Conservation (phyloP, 2,888 invertebrate species). For the Tenodera sinensis region DNA sequence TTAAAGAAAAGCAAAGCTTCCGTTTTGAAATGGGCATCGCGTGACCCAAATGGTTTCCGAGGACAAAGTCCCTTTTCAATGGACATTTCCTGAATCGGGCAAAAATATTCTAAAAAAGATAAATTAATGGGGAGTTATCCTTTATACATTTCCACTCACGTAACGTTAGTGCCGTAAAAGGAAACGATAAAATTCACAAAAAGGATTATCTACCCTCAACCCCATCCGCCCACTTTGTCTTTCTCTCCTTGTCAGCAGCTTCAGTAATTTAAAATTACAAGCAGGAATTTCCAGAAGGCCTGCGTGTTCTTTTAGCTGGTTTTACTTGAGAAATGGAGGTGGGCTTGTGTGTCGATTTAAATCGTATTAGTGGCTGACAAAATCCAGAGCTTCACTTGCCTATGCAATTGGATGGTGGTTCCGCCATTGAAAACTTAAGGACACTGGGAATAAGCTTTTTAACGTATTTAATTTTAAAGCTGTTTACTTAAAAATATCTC, state of each 20-base stretch:
- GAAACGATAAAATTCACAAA: neutral
- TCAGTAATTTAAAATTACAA: neutral
- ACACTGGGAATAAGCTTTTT: too few species aligned
- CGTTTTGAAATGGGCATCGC: neutral
- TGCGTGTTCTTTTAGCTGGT: neutral
- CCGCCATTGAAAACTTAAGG: too few species aligned
- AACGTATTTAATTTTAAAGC: too few species aligned
- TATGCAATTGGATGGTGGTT: too few species aligned
- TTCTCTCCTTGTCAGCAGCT: neutral
- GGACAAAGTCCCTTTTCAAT: constrained; percentile 14
- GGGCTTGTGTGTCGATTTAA: too few species aligned
- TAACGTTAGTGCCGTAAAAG: neutral
- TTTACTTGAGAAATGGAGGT: neutral
- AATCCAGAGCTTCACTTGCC: too few species aligned
- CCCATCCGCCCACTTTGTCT: neutral
- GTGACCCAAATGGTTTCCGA: constrained; percentile 12
- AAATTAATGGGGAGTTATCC: constrained; percentile 1
- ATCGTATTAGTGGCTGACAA: too few species aligned
- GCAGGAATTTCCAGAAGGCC: neutral
- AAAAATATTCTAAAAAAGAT: constrained; percentile 11
- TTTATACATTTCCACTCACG: neutral
- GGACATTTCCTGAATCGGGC: constrained; percentile 9
- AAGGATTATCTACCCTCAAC: neutral
- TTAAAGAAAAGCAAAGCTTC: neutral
- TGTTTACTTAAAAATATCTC: too few species aligned